Evolutionary conservation across 2,113 vertebrate species (phyloP).

Genomic region (Thinocorus orbignyianus): DNA sequence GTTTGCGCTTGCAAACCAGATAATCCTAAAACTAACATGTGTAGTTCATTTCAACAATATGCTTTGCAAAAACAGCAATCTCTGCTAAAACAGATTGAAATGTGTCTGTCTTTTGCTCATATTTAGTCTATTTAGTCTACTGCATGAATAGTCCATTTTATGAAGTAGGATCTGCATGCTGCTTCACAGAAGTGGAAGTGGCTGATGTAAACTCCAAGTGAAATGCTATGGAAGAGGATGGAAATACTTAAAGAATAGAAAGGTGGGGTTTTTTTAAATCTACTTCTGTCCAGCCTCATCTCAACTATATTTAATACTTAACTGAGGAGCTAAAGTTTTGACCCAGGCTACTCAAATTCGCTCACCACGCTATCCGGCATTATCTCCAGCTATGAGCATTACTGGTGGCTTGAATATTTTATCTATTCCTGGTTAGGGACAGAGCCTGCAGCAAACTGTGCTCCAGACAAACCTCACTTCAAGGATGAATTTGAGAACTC

Average conservation of each 20-base stretch:
- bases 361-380: not conserved
- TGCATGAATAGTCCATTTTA: not conserved
- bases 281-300: not conserved
- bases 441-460: not conserved
- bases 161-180: not conserved
- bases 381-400: not conserved
- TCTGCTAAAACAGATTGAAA: not conserved
- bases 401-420: not conserved
- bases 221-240: not conserved
- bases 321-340: not conserved
- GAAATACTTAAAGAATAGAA: not conserved
- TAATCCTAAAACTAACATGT: not conserved
- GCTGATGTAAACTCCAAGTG: not conserved
- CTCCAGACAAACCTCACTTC: not conserved
- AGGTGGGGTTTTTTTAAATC: not conserved
- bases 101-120: not conserved
- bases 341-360: not conserved
- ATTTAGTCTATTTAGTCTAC: not conserved
- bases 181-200: not conserved
- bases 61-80: not conserved
- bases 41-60: not conserved
- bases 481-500: not conserved
- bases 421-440: not conserved
- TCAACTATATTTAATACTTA: not conserved
- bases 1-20: not conserved